Conservation (phyloP, 2,888 invertebrate genomes). For the Epinotia bilunana region DNA sequence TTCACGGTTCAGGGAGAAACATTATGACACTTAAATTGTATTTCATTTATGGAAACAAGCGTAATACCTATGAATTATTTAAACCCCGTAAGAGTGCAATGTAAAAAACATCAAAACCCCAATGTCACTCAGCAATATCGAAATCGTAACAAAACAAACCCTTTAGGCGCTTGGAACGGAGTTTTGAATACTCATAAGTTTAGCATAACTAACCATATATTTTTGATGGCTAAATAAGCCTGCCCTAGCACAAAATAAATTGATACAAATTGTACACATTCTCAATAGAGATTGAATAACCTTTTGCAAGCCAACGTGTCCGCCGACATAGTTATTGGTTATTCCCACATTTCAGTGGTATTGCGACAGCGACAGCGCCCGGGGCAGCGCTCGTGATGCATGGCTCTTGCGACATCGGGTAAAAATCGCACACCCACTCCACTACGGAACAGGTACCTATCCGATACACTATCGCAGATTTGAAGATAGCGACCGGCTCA, state of each 20-base stretch:
- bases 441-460: not conserved
- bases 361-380: conserved; percentile 18
- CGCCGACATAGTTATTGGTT: conserved; percentile 15
- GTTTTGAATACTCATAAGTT: too few species aligned
- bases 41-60: not conserved
- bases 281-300: conserved; percentile 13
- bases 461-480: conserved; percentile 13
- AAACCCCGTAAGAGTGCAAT: not conserved
- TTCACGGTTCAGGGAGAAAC: not conserved
- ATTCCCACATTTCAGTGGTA: conserved; percentile 17
- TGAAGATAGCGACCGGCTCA: conserved; percentile 10
- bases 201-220: too few species aligned
- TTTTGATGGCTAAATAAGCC: not conserved
- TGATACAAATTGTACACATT: not conserved
- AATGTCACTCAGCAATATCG: not conserved
- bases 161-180: too few species aligned
- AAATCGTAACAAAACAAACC: too few species aligned
- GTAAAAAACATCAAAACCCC: not conserved
- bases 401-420: conserved; percentile 12
- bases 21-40: not conserved
- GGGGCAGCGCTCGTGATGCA: conserved; percentile 8
- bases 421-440: conserved; percentile 25
- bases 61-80: not conserved
- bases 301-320: conserved; percentile 6
- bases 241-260: not conserved